These are phyloP conservation scores for Tyria jacobaeae DNA, from an alignment of 2,888 invertebrate genomes.

Conservation along the genomic window DNA sequence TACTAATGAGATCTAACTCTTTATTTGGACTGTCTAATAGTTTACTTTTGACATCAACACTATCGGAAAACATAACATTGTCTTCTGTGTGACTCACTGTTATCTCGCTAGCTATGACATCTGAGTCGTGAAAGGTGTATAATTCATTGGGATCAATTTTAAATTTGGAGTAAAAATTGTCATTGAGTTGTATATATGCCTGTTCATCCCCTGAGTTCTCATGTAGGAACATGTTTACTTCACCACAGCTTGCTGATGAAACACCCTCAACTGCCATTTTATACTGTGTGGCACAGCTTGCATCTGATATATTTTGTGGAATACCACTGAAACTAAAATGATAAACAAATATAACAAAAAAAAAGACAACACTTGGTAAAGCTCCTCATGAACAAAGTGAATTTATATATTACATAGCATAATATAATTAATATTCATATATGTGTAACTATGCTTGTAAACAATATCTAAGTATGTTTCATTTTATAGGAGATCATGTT, in stretches of 20 bases:
- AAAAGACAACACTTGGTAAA: neutral
- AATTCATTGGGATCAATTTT: slow-evolving; percentile 84
- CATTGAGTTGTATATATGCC: slow-evolving; percentile 77
- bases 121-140: slow-evolving; percentile 83
- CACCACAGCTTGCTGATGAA: slow-evolving; percentile 73
- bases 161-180: slow-evolving; percentile 81
- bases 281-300: slow-evolving; percentile 83
- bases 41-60: slow-evolving; percentile 68
- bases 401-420: too few relatives aligned
- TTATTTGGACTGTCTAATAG: slow-evolving; percentile 69
- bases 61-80: slow-evolving; percentile 73
- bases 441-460: neutral
- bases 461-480: neutral
- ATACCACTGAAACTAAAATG: slow-evolving; percentile 80
- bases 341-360: neutral
- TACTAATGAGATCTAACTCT: slow-evolving; percentile 66
- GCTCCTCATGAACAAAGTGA: too few relatives aligned
- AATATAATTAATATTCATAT: too few relatives aligned
- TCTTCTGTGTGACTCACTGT: slow-evolving; percentile 83
- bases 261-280: slow-evolving; percentile 83
- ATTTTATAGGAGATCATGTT: neutral
- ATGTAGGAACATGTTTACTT: slow-evolving; percentile 79
- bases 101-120: slow-evolving; percentile 81
- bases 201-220: slow-evolving; percentile 80
- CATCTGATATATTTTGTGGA: slow-evolving; percentile 83